Conservation (phyloP, 2,113 vertebrate genomes). For the Limanda limanda region DNA sequence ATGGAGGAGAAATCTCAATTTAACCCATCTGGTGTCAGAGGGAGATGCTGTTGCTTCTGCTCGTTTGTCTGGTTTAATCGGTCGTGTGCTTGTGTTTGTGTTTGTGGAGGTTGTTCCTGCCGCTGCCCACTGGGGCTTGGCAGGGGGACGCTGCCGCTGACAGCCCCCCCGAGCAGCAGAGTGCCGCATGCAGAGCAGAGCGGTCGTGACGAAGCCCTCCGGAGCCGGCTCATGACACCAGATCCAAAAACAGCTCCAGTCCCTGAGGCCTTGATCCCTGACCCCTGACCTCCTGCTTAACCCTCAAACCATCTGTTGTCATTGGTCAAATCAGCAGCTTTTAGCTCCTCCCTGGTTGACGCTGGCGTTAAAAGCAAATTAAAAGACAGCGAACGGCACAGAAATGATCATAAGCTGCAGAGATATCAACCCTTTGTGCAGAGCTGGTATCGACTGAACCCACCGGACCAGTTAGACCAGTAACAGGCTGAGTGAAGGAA, state of each 20-base stretch:
- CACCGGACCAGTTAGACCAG: too few relatives aligned
- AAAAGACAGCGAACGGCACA: too few relatives aligned
- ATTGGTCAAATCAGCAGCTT: too few relatives aligned
- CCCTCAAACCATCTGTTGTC: not conserved
- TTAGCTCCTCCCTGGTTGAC: too few relatives aligned
- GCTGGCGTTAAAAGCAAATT: too few relatives aligned
- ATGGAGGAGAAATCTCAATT: slow-evolving; percentile 18
- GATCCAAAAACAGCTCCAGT: not conserved
- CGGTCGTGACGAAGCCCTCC: slow-evolving; percentile 57
- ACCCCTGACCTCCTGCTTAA: slow-evolving; percentile 48
- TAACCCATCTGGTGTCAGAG: slow-evolving; percentile 11
- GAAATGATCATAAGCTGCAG: too few relatives aligned
- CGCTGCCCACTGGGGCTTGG: slow-evolving; percentile 57
- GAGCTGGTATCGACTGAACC: too few relatives aligned
- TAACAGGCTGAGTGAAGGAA: too few relatives aligned
- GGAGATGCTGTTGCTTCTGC: not conserved
- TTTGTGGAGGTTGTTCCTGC: slow-evolving; percentile 25
- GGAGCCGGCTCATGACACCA: slow-evolving; percentile 51
- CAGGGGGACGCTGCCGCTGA: slow-evolving; percentile 49
- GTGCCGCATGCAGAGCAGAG: slow-evolving; percentile 53
- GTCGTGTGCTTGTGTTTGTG: slow-evolving; percentile 28
- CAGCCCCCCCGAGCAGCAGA: slow-evolving; percentile 46
- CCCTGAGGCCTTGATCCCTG: slow-evolving; percentile 19
- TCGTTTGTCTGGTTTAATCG: not conserved
- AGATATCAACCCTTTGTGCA: too few relatives aligned